Conservation (phyloP, 2,888 invertebrate species). For the Drosophila emarginata region DNA sequence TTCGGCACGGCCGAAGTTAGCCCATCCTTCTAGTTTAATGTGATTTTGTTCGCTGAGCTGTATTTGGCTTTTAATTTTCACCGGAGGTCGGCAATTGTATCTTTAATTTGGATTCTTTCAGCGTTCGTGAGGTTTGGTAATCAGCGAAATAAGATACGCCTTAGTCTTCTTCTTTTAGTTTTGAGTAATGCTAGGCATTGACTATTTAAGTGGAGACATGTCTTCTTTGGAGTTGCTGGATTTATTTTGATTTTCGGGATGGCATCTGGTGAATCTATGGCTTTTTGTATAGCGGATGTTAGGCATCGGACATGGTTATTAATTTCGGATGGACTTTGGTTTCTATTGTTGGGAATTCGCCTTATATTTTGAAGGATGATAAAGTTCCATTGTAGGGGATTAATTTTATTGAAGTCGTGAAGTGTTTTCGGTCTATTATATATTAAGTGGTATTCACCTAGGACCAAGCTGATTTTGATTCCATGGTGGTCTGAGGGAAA, state of each 20-base stretch:
- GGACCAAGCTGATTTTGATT: neutral
- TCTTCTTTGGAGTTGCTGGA: neutral
- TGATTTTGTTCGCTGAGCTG: neutral
- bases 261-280: neutral
- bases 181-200: neutral
- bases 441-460: neutral
- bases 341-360: neutral
- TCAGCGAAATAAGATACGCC: neutral
- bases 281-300: neutral
- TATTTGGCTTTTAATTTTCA: neutral
- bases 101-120: neutral
- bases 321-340: neutral
- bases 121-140: neutral
- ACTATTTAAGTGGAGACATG: neutral
- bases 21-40: too few relatives aligned
- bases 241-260: neutral
- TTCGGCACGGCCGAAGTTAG: too few relatives aligned
- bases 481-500: conserved; percentile 18
- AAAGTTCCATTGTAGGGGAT: neutral
- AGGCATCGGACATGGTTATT: neutral
- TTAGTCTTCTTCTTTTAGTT: neutral
- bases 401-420: too few relatives aligned
- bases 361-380: neutral
- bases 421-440: too few relatives aligned
- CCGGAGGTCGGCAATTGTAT: neutral